Conservation (phyloP, 2,797 vertebrate species). For the Gymnopithys bicolor region DNA sequence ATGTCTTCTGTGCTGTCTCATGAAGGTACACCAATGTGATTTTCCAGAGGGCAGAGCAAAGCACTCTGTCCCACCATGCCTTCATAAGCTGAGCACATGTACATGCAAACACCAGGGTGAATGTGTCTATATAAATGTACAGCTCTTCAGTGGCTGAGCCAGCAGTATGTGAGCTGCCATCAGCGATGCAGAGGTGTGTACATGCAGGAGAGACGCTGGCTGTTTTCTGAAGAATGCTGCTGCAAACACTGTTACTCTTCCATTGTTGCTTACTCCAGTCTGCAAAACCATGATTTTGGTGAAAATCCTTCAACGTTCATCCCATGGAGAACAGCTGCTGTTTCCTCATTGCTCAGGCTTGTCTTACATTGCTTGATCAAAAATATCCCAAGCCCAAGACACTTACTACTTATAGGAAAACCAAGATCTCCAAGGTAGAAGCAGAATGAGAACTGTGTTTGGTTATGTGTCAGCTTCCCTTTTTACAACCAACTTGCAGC, state of each 20-base stretch:
- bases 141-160: background rate
- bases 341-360: background rate
- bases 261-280: background rate
- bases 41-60: background rate
- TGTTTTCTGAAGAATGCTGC: background rate
- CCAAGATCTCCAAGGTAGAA: background rate
- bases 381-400: background rate
- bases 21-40: background rate
- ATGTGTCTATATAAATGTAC: background rate
- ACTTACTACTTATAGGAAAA: background rate
- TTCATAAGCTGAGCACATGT: background rate
- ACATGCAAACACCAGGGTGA: fast-evolving
- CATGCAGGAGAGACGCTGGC: background rate
- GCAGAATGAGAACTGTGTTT: background rate
- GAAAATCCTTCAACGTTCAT: background rate
- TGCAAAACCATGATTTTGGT: background rate
- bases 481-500: background rate
- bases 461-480: background rate
- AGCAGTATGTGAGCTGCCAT: background rate
- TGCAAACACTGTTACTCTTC: background rate
- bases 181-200: background rate
- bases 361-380: background rate
- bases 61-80: background rate
- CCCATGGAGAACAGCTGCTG: background rate
- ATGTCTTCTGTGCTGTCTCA: background rate